Evolutionary conservation across 2,113 vertebrate species (phyloP).

Genomic region (Asarcornis scutulata): DNA sequence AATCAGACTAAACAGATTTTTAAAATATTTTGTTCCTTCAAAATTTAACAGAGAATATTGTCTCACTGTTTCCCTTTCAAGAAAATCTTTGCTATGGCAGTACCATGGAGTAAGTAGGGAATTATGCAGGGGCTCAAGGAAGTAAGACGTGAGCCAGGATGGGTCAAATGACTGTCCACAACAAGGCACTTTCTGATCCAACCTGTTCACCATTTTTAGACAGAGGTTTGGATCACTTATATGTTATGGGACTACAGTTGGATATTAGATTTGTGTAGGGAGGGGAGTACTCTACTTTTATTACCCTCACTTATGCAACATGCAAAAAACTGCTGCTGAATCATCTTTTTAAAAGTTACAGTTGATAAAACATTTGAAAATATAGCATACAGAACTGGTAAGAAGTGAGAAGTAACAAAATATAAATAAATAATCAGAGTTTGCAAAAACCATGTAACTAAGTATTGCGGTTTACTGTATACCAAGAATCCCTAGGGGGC

Average conservation of each 20-base stretch:
- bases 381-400: not conserved
- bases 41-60: not conserved
- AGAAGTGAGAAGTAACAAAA: not conserved
- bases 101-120: not conserved
- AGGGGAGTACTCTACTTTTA: not conserved
- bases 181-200: not conserved
- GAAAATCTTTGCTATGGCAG: not conserved
- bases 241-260: not conserved
- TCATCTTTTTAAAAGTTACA: not conserved
- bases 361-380: not conserved
- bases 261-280: no score
- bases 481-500: not conserved
- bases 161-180: not conserved
- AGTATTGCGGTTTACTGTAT: not conserved
- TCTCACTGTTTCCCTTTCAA: not conserved
- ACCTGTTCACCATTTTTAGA: accelerated
- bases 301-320: not conserved
- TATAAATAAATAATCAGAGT: not conserved
- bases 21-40: not conserved
- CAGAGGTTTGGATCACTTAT: not conserved
- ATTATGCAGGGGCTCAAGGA: not conserved
- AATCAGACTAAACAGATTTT: not conserved
- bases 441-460: not conserved
- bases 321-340: not conserved
- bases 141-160: not conserved